Percentiles rank a stretch among this genome's conserved stretches.
phyloP scores from a whole-genome alignment of 1,140 invertebrate genomes.

The Steinernema khuongi region DNA sequence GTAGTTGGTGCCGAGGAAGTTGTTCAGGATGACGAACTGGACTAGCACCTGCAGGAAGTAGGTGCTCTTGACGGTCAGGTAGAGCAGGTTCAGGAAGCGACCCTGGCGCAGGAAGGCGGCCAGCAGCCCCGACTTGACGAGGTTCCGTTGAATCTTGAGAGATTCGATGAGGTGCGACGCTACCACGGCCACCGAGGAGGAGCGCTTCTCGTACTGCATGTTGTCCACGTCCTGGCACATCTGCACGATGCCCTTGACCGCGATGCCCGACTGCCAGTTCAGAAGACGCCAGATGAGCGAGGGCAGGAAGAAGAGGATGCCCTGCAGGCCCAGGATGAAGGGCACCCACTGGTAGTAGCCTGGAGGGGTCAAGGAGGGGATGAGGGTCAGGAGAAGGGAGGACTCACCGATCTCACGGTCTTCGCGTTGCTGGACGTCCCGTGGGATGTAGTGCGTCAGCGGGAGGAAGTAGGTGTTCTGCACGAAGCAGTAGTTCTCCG shows the following conservation, averaged over 20 bases:
- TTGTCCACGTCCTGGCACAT: slow-evolving; percentile 56
- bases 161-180: slow-evolving; percentile 54
- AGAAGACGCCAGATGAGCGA: slow-evolving; percentile 61
- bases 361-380: not conserved
- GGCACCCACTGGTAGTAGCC: slow-evolving; percentile 63
- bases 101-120: slow-evolving; percentile 60
- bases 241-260: slow-evolving; percentile 53
- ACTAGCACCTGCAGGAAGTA: slow-evolving; percentile 62
- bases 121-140: slow-evolving; percentile 33
- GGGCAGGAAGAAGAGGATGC: slow-evolving; percentile 64
- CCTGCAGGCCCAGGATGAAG: slow-evolving; percentile 61
- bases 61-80: slow-evolving; percentile 62
- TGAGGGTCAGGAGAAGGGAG: not conserved
- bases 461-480: slow-evolving; percentile 57
- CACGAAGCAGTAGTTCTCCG: slow-evolving; percentile 58
- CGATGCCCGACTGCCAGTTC: slow-evolving; percentile 57
- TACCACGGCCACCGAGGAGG: slow-evolving; percentile 51
- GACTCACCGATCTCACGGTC: slow-evolving; percentile 50
- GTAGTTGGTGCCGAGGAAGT: slow-evolving; percentile 62
- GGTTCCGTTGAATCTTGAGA: slow-evolving; percentile 44
- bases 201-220: slow-evolving; percentile 52
- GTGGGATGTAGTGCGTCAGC: slow-evolving; percentile 53
- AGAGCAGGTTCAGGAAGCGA: slow-evolving; percentile 61
- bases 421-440: slow-evolving; percentile 45
- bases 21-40: slow-evolving; percentile 63